Percentiles rank a stretch among this genome's conserved stretches.
These are phyloP conservation scores for Catocala fraxini DNA, from an alignment of 2,888 invertebrate genomes.

Conservation along the genomic window DNA sequence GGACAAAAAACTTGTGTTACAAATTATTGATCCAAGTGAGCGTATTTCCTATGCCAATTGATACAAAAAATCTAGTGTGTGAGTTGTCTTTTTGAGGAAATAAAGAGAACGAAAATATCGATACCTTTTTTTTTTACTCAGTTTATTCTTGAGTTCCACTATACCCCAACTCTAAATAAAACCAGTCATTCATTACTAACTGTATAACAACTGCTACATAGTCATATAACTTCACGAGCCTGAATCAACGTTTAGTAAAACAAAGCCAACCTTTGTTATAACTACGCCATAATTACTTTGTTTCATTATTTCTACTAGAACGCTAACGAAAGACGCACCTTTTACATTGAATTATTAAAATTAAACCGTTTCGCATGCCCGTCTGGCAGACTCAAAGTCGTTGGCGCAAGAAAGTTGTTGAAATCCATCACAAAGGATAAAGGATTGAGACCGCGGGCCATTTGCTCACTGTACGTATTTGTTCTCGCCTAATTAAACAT, in stretches of 20 bases:
- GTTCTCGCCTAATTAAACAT: constrained; percentile 86
- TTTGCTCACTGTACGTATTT: constrained; percentile 82
- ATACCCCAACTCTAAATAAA: no score
- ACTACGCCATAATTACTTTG: constrained; percentile 43
- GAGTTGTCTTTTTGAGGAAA: no score
- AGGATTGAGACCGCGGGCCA: constrained; percentile 77
- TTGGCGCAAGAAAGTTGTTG: constrained; percentile 79
- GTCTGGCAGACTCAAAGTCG: constrained; percentile 75
- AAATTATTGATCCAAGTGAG: no score
- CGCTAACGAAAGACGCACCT: constrained; percentile 60
- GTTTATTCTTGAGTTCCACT: no score
- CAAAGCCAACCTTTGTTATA: constrained; percentile 10
- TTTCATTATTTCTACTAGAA: constrained; percentile 41
- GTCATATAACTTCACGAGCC: not conserved
- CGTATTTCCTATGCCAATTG: no score
- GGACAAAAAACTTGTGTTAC: no score
- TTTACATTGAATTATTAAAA: constrained; percentile 78
- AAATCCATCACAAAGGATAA: constrained; percentile 82
- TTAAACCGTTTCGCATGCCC: constrained; percentile 73
- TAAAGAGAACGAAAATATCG: no score
- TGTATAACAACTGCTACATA: not conserved
- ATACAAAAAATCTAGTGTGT: no score
- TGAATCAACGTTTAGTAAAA: constrained; percentile 14
- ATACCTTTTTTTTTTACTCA: no score
- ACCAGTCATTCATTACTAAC: not conserved